Evolutionary conservation across 2,888 invertebrate species (phyloP), one percentile per base, ranked within the genome.

Genomic region (Rapana venosa): DNA sequence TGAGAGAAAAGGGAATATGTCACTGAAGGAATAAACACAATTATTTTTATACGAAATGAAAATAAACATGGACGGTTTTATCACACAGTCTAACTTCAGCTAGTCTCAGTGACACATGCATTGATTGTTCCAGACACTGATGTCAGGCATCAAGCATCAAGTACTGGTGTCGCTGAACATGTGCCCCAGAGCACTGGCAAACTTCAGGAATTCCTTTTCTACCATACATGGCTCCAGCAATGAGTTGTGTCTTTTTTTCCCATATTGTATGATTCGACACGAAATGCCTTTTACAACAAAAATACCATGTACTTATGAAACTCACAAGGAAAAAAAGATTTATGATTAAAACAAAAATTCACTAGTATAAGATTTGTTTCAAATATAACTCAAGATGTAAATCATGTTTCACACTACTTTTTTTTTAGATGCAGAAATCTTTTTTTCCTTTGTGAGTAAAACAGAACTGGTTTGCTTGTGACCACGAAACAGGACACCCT

Each of bases 401-500:
- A 79, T 32, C 20, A 0, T 47, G 35, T 35, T 79, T 79, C 15
- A 22, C 30, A 1, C 26, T 17, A 47, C 26, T 83, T 36, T 15
- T 83, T 47, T 22, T 22, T 83, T 83, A 11, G 22, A 83, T 83
- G 47, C 47, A 47, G 36, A 20, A 13, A 47, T 20, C 35, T 35
- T 83, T 47, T 83, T 83, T 83, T 83, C 81, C 36, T 26, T 22
- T 47, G 81, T 26, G 47, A 47, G 81, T 83, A 8, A 83, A 36
- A 47, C 15, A 22, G 5, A 83, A 13, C 30, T 17, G 81, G 36
- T 83, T 83, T 22, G 22, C 6, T 6, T 13, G 6, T 20, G 13
- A 79, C 32, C 79, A 83, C 81, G 81, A 83, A 83, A 83, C 81
- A 83, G 81, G 81, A 83, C 81, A 83, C 30, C 81, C 81, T 83